Base-by-base conservation (phyloP, 2,113 vertebrate genomes). In the Podarcis muralis region DNA sequence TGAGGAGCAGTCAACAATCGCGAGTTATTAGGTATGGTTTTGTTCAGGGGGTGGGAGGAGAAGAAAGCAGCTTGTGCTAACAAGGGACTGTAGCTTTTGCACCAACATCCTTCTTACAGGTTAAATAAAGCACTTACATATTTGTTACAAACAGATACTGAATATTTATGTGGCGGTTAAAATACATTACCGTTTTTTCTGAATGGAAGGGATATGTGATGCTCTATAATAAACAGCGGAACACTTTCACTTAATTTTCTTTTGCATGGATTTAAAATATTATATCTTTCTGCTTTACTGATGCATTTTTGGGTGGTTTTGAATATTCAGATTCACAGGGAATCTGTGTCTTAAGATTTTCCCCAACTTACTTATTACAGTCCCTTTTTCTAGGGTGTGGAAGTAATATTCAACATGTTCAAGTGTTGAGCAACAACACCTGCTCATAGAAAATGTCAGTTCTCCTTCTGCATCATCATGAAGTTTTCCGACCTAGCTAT, bases 1-100 rank as follows among this genome's bases (percentile, higher is more conserved):
- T 95, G 90, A 84, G 91, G 89, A 94, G 48, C 81, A 91, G 87
- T 94, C 84, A 76, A 76, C 79, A 89, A 77, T 88, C 78, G 93
- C 53, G 87, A 93, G 20, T 65, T 92, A 85, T 84, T 93, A 80
- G 62, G 90, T 90, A 53, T 23, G 43, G 68, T 91, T 92, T 92
- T 90, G 53, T 69, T 40, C 32, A 43, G 35, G 57, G 23, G 48
- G 48, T 57, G 69, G 78, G 59, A 78, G 79, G 83, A 77, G 92
- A 80, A 87, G 53, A 78, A 92, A 89, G 83, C 88, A 95, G 72
- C 69, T 84, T 40, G 15, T 92, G 74, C 89, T 93, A 77, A n/a
- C 78, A 25, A 66, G 78, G 88, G 57, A n/a, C 48, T 40, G 83
- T 13, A 88, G 53, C 80, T 89, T 93, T 87, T 79, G 1, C 40